Evolutionary conservation across 2,797 vertebrate genomes (phyloP).

Genomic region (Otolemur crassicaudatus): DNA sequence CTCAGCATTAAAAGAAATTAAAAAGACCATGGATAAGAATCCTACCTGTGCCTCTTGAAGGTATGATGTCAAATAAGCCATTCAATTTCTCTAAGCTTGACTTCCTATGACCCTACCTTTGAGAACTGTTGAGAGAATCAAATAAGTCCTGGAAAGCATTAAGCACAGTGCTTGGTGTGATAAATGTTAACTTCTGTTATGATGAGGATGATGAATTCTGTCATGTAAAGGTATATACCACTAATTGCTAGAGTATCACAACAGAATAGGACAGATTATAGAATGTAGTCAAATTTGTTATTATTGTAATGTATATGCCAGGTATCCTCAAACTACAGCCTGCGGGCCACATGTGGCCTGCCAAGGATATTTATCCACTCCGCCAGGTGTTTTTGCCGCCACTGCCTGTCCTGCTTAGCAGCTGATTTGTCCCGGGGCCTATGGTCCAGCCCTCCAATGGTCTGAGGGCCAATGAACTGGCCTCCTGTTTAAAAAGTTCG

Average conservation of each 20-base stretch:
- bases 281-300: neutral
- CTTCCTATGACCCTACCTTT: neutral
- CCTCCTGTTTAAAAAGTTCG: no score
- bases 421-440: no score
- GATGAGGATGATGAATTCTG: neutral
- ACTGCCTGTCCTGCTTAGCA: no score
- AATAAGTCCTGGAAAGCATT: neutral
- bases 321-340: no score
- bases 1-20: neutral
- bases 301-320: neutral
- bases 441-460: no score
- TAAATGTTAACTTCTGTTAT: neutral
- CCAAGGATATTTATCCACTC: no score
- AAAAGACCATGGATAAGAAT: neutral
- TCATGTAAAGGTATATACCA: neutral
- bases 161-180: neutral
- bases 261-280: neutral
- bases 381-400: no score
- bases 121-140: neutral
- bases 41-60: neutral
- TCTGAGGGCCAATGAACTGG: no score
- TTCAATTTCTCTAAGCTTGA: neutral
- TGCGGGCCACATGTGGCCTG: no score
- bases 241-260: neutral
- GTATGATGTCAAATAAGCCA: neutral